These are phyloP conservation scores for Lithophane ornitopus DNA, from an alignment of 2,888 invertebrate genomes.

Conservation along the genomic window DNA sequence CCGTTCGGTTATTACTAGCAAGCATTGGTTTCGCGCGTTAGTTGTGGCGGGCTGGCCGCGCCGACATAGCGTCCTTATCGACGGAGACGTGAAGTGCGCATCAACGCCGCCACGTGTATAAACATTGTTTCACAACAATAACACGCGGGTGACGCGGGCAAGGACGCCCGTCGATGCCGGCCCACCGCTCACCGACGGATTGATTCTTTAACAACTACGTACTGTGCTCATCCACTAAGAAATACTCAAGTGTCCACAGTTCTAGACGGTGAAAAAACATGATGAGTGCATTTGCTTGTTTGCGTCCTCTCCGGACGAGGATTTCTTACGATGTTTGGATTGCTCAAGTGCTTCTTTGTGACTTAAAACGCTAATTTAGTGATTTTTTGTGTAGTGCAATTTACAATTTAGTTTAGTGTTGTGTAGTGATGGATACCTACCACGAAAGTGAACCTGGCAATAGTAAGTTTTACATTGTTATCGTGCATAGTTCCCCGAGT, in stretches of 20 bases:
- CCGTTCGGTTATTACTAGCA: conserved; percentile 84
- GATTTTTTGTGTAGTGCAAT: conserved; percentile 67
- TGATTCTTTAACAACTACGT: conserved; percentile 73
- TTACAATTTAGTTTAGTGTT: conserved; percentile 66
- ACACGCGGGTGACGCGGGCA: conserved; percentile 85
- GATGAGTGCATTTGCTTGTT: conserved; percentile 69
- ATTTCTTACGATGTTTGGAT: conserved; percentile 73
- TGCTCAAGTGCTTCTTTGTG: conserved; percentile 77
- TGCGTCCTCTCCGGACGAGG: conserved; percentile 69
- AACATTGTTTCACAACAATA: conserved; percentile 90
- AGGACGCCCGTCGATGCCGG: conserved; percentile 80
- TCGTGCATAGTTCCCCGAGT: conserved; percentile 67
- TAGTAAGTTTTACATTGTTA: conserved; percentile 77
- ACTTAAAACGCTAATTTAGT: conserved; percentile 72
- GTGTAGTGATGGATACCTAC: conserved; percentile 76
- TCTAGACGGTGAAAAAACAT: conserved; percentile 72
- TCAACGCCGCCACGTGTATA: conserved; percentile 88
- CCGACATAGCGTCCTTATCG: conserved; percentile 85
- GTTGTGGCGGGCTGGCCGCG: conserved; percentile 85
- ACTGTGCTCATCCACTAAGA: conserved; percentile 69
- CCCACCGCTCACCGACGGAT: conserved; percentile 73
- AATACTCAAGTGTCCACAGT: conserved; percentile 68
- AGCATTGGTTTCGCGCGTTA: conserved; percentile 84
- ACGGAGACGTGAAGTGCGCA: conserved; percentile 81
- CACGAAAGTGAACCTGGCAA: conserved; percentile 70